phyloP scores from a whole-genome alignment of 2,797 vertebrate genomes.

The Zenarchopterus dispar region DNA sequence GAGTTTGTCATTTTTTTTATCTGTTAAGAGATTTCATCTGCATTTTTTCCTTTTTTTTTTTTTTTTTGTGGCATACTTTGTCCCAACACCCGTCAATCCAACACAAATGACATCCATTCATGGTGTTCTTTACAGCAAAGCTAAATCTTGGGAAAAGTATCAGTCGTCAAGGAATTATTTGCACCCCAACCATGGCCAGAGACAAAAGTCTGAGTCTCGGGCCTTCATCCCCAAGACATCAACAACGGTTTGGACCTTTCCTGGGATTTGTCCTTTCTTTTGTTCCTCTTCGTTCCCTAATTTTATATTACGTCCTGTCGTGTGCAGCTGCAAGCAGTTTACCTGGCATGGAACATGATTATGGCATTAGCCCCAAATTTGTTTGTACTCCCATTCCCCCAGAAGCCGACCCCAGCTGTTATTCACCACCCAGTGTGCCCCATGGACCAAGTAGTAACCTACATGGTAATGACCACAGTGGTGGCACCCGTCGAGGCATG shows the following conservation, averaged over 20 bases:
- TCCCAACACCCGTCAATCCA: slow-evolving; percentile 11
- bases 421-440: slow-evolving; percentile 67
- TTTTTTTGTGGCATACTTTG: slow-evolving; percentile 52
- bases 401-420: slow-evolving; percentile 83
- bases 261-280: slow-evolving; percentile 37
- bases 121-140: slow-evolving; percentile 48
- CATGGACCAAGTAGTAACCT: slow-evolving; percentile 61
- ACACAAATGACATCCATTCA: slow-evolving; percentile 56
- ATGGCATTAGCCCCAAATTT: slow-evolving; percentile 83
- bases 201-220: slow-evolving; percentile 55
- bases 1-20: slow-evolving; percentile 11
- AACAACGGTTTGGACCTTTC: slow-evolving; percentile 34
- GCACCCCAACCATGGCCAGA: slow-evolving; percentile 67
- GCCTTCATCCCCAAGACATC: slow-evolving; percentile 39
- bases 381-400: slow-evolving; percentile 87
- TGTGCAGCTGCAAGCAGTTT: slow-evolving; percentile 57
- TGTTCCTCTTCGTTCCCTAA: slow-evolving; percentile 54
- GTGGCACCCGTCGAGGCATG: slow-evolving; percentile 53
- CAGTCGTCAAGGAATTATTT: slow-evolving; percentile 26
- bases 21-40: slow-evolving; percentile 13
- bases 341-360: slow-evolving; percentile 76
- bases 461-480: slow-evolving; percentile 52
- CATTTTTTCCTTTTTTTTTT: slow-evolving; percentile 10
- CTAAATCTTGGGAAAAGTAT: slow-evolving; percentile 50
- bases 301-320: slow-evolving; percentile 70